These are phyloP conservation scores for Parascotia fuliginaria DNA, from an alignment of 2,888 invertebrate genomes.

Conservation along the genomic window DNA sequence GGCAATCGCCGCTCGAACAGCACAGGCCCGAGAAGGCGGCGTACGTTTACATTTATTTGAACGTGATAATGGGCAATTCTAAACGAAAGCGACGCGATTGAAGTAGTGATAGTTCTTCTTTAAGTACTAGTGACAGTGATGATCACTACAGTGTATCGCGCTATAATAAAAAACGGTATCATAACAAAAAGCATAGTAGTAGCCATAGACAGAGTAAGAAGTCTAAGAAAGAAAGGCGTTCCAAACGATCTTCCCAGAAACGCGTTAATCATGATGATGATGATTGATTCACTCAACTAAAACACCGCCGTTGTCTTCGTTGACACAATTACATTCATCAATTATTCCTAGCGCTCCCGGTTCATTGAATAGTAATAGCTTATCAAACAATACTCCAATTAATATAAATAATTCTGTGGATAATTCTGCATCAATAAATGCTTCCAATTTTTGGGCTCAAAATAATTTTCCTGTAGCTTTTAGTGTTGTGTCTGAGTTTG, in stretches of 20 bases:
- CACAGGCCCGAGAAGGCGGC: too few relatives aligned
- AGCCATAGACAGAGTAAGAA: neutral
- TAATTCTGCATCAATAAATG: too few relatives aligned
- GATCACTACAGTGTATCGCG: neutral
- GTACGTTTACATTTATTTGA: too few relatives aligned
- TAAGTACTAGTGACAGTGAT: neutral
- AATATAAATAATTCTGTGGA: neutral
- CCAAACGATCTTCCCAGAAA: too few relatives aligned
- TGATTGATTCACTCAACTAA: neutral
- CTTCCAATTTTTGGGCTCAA: neutral
- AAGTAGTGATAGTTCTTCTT: neutral
- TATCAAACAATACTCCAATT: neutral
- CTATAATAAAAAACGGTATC: neutral
- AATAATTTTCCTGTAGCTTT: constrained; percentile 1
- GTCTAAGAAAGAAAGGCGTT: neutral
- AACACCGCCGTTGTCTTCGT: neutral
- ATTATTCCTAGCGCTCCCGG: too few relatives aligned
- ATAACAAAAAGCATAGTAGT: neutral
- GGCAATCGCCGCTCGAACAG: too few relatives aligned
- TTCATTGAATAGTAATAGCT: too few relatives aligned
- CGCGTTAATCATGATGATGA: neutral
- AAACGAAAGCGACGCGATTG: neutral
- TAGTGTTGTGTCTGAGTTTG: constrained; percentile 29
- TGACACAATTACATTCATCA: neutral
- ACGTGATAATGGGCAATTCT: neutral